Conservation (phyloP, 2,113 vertebrate genomes). For the Mystacornis crossleyi region DNA sequence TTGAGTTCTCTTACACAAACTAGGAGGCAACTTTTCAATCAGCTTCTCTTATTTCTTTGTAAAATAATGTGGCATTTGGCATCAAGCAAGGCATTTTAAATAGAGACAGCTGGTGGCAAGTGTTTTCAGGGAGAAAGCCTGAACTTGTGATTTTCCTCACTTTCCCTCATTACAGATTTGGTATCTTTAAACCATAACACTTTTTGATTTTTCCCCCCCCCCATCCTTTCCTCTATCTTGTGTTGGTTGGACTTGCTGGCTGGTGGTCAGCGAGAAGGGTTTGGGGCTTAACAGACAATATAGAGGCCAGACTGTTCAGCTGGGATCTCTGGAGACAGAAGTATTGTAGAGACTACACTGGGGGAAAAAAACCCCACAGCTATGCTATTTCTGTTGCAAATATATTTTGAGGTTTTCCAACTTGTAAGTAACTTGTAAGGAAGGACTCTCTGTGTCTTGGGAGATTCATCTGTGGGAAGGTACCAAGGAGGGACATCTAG, state of each 20-base stretch:
- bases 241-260: not conserved
- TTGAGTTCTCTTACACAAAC: not conserved
- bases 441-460: not conserved
- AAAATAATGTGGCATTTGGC: not conserved
- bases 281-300: not conserved
- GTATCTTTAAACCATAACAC: not conserved
- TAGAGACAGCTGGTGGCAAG: not conserved
- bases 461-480: not conserved
- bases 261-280: not conserved
- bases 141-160: not conserved
- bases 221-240: not conserved
- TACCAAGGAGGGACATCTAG: not conserved
- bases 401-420: not conserved
- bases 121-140: not conserved
- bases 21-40: not conserved
- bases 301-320: not conserved
- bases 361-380: not conserved
- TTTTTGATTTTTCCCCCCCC: fast-evolving
- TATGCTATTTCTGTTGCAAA: not conserved
- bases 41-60: not conserved
- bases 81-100: not conserved
- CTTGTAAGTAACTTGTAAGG: not conserved
- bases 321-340: not conserved
- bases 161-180: not conserved
- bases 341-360: not conserved